phyloP scores from a whole-genome alignment of 2,797 vertebrate genomes.

The Pogoniulus pusillus region DNA sequence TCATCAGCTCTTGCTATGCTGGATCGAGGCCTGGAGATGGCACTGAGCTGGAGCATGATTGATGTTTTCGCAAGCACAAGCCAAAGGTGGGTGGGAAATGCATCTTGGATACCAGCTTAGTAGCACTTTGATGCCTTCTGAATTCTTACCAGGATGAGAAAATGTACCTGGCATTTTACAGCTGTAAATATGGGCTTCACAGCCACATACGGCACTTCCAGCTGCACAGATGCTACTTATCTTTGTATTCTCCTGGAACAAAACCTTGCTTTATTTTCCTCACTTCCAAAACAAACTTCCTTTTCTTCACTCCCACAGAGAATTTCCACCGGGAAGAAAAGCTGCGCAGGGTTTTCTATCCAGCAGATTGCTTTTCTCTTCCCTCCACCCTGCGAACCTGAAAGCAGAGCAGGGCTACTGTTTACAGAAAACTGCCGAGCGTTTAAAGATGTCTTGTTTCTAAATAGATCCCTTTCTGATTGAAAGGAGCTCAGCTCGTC shows the following conservation, averaged over 20 bases:
- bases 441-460: conserved; percentile 30
- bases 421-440: not conserved
- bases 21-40: not conserved
- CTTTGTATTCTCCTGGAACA: conserved; percentile 47
- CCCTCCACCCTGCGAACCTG: conserved; percentile 21
- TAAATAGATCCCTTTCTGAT: conserved; percentile 48
- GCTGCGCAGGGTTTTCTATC: conserved; percentile 28
- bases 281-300: conserved; percentile 71
- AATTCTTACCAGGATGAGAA: not conserved
- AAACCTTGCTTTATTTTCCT: conserved; percentile 54
- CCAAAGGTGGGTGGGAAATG: conserved; percentile 43
- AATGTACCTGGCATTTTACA: conserved; percentile 38
- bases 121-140: conserved; percentile 8
- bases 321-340: conserved; percentile 45
- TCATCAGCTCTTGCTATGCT: not conserved
- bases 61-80: not conserved
- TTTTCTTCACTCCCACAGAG: conserved; percentile 48
- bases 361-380: conserved; percentile 42
- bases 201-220: not conserved
- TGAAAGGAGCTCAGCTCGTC: conserved; percentile 53
- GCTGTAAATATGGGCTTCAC: conserved; percentile 4
- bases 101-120: not conserved
- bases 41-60: not conserved
- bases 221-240: conserved; percentile 50
- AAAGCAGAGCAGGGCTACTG: conserved; percentile 47